Evolutionary conservation across 2,888 invertebrate genomes (phyloP).

Genomic region (Branchellion lobata): DNA sequence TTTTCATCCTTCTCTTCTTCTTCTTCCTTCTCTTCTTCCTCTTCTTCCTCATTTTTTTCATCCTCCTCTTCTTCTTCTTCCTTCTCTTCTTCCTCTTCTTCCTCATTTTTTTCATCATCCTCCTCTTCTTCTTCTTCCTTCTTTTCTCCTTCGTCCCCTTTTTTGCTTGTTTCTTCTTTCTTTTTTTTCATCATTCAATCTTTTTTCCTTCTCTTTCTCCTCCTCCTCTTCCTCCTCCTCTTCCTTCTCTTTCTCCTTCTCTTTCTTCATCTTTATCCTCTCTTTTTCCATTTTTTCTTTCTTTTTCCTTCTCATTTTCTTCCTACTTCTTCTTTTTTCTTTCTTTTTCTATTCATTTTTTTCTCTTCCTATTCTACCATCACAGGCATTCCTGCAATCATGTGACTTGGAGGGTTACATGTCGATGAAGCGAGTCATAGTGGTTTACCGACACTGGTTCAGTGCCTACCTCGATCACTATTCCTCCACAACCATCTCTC

Average conservation of each 20-base stretch:
- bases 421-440: neutral
- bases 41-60: slow-evolving; percentile 46
- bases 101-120: too few relatives aligned
- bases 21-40: slow-evolving; percentile 42
- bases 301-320: slow-evolving; percentile 47
- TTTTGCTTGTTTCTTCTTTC: neutral
- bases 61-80: neutral
- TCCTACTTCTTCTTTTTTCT: neutral
- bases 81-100: neutral
- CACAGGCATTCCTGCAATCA: neutral
- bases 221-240: too few relatives aligned
- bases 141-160: slow-evolving; percentile 32
- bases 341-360: neutral
- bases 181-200: neutral
- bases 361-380: too few relatives aligned
- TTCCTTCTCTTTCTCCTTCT: too few relatives aligned
- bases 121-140: too few relatives aligned
- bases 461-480: neutral
- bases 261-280: too few relatives aligned
- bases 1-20: too few relatives aligned
- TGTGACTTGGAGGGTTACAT: neutral
- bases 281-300: too few relatives aligned
- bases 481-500: neutral
- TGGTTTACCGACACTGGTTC: neutral
- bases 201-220: neutral